phyloP scores from a whole-genome alignment of 2,113 vertebrate species.

The Bubo bubo region DNA sequence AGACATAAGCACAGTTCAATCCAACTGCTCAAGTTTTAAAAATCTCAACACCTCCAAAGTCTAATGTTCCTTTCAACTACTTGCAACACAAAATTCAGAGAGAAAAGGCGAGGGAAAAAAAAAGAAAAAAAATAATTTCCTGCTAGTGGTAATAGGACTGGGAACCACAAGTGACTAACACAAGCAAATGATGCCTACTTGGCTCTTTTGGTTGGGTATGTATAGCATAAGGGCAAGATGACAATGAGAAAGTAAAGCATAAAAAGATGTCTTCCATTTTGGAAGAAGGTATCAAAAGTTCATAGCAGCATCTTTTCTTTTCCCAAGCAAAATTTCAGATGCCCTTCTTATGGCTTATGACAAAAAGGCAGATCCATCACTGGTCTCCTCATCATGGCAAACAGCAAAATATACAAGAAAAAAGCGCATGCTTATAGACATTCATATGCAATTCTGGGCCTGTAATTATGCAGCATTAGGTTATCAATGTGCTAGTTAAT shows the following conservation, averaged over 20 bases:
- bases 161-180: not conserved
- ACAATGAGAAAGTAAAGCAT: not conserved
- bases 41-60: not conserved
- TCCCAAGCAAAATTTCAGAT: not conserved
- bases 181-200: not conserved
- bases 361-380: not conserved
- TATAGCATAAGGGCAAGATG: not conserved
- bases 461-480: not conserved
- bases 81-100: not conserved
- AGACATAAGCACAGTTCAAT: not conserved
- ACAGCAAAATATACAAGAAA: not conserved
- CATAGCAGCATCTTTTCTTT: not conserved
- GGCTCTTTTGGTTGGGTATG: not conserved
- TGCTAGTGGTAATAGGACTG: not conserved
- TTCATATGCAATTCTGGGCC: not conserved
- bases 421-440: not conserved
- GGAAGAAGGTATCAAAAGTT: not conserved
- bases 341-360: not conserved
- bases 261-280: not conserved
- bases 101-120: not conserved
- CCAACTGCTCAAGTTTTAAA: not conserved
- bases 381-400: not conserved
- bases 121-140: not conserved
- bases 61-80: not conserved
- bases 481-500: not conserved